A percentile compares a stretch with the other conserved stretches of the same genome.
Evolutionary conservation across 2,113 vertebrate species (phyloP).

Genomic region (Heterotis niloticus): DNA sequence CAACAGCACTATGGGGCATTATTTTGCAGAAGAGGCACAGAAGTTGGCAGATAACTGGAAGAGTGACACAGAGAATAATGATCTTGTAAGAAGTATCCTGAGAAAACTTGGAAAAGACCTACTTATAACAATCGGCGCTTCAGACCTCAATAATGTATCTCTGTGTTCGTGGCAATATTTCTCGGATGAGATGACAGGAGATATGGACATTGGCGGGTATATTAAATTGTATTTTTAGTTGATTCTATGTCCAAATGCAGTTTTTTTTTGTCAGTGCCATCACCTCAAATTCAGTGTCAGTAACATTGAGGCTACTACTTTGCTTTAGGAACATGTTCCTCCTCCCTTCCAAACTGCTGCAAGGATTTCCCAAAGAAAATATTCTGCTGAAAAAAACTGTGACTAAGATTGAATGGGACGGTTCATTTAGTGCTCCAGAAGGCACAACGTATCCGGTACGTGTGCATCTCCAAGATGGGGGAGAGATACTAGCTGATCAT

Average conservation of each 20-base stretch:
- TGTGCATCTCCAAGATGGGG: conserved; percentile 39
- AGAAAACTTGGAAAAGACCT: conserved; percentile 38
- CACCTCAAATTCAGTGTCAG: not conserved
- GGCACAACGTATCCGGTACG: conserved; percentile 33
- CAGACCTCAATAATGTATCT: conserved; percentile 34
- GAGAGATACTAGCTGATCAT: conserved; percentile 45
- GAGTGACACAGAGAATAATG: conserved; percentile 8
- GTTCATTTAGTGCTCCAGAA: conserved; percentile 29
- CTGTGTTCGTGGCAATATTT: conserved; percentile 40
- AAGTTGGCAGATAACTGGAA: conserved; percentile 13
- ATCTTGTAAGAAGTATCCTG: conserved; percentile 25
- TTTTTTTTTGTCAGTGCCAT: not conserved
- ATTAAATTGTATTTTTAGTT: not conserved
- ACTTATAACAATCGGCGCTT: conserved; percentile 30
- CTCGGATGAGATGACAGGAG: conserved; percentile 28
- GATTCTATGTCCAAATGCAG: not conserved
- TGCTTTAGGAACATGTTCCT: conserved; percentile 41
- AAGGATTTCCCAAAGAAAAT: conserved; percentile 34
- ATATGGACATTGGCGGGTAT: conserved; percentile 39
- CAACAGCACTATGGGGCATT: conserved; percentile 35
- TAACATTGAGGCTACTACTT: not conserved
- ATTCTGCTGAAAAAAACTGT: conserved; percentile 38
- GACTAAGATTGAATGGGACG: conserved; percentile 42
- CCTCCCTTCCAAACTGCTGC: conserved; percentile 32
- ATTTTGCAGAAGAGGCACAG: conserved; percentile 31